Percentiles rank a stretch among this genome's conserved stretches.
These are phyloP conservation scores for Pseudomugil tenellus DNA, from an alignment of 2,797 vertebrate genomes.

Conservation along the genomic window DNA sequence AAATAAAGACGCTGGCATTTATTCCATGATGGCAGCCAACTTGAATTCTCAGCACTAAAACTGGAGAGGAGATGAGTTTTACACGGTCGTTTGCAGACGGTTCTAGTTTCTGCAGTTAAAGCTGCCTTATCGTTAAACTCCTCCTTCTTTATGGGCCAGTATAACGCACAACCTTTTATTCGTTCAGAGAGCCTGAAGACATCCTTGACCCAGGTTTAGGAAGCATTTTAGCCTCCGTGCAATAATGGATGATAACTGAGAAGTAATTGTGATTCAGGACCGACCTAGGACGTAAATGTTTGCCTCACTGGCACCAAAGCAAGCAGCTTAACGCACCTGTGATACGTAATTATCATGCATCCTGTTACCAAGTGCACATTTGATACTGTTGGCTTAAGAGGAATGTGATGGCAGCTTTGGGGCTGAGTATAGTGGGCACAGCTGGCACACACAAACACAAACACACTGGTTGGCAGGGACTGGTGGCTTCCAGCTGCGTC, in stretches of 20 bases:
- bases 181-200: conserved; percentile 18
- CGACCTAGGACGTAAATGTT: neutral
- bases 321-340: conserved; percentile 15
- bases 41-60: conserved; percentile 19
- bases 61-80: conserved; percentile 6
- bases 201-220: conserved; percentile 25
- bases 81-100: neutral
- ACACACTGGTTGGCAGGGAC: conserved; percentile 36
- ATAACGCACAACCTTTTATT: conserved; percentile 36
- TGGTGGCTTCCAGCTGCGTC: conserved; percentile 62
- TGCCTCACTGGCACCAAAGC: neutral
- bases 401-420: conserved; percentile 61
- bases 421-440: conserved; percentile 56
- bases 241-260: neutral
- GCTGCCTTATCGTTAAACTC: neutral
- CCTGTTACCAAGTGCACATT: conserved; percentile 21
- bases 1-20: conserved; percentile 53
- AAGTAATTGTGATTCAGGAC: conserved; percentile 8
- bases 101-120: conserved; percentile 1
- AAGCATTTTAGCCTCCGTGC: conserved; percentile 9
- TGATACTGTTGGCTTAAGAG: conserved; percentile 49
- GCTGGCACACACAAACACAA: conserved; percentile 47
- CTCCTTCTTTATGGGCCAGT: conserved; percentile 11
- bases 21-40: conserved; percentile 44
- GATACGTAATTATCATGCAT: conserved; percentile 15